Evolutionary conservation across 2,888 invertebrate species (phyloP).

Genomic region (Chrysotoxum bicinctum): DNA sequence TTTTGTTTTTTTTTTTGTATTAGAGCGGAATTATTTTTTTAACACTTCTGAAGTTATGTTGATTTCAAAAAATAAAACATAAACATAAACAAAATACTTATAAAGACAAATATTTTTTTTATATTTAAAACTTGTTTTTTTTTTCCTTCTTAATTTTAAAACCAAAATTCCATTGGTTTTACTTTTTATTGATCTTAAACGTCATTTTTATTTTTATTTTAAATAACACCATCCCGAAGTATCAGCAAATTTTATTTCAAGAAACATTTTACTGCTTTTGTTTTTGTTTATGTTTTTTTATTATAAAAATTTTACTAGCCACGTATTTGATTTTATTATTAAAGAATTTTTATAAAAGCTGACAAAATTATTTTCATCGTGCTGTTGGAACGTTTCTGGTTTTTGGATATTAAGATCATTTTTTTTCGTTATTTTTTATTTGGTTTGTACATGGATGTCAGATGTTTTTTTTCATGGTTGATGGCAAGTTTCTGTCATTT

Average conservation of each 20-base stretch:
- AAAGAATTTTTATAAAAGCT: conserved; percentile 40
- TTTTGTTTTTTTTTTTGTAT: not conserved
- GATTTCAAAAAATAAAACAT: not conserved
- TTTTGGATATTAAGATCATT: not conserved
- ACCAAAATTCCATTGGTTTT: not conserved
- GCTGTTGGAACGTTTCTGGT: conserved; percentile 15
- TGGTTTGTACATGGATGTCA: not conserved
- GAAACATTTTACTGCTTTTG: conserved; percentile 35
- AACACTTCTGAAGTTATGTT: not conserved
- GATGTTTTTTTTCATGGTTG: not conserved
- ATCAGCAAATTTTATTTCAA: conserved; percentile 33
- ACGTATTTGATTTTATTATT: conserved; percentile 28
- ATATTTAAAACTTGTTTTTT: not conserved
- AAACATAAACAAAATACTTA: not conserved
- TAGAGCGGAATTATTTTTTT: not conserved
- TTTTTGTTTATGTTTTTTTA: not conserved
- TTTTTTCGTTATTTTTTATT: not conserved
- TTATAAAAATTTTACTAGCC: not conserved
- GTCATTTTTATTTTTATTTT: conserved; percentile 15
- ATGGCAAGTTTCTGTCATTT: not conserved
- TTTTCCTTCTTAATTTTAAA: not conserved
- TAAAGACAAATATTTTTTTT: not conserved
- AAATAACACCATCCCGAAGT: conserved; percentile 38
- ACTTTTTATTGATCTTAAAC: not conserved
- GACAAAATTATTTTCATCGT: conserved; percentile 11